Evolutionary conservation across 2,888 invertebrate species (phyloP).

Genomic region (Tolmerus cingulatus): DNA sequence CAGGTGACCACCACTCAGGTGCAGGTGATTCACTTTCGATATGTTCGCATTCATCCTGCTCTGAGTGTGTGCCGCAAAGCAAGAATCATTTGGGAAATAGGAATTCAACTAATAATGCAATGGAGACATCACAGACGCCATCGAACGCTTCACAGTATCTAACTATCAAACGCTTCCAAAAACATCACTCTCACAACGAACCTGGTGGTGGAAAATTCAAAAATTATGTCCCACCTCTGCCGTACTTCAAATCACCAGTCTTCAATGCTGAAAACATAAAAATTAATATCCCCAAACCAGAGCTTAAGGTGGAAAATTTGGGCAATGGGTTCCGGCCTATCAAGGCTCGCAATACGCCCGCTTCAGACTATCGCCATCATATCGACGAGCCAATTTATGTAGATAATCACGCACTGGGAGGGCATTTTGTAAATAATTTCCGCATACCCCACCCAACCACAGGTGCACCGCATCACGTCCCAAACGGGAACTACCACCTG

Average conservation of each 20-base stretch:
- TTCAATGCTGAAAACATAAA: conserved; percentile 62
- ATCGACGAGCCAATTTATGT: conserved; percentile 3
- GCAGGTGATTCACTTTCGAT: conserved; percentile 68
- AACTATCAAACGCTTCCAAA: conserved; percentile 45
- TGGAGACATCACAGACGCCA: conserved; percentile 20
- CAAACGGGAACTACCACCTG: background rate
- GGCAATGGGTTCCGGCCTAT: conserved; percentile 3
- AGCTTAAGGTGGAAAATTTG: conserved; percentile 47
- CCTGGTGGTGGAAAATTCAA: conserved; percentile 52
- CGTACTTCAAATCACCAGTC: conserved; percentile 60
- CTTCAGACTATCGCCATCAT: background rate
- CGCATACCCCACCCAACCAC: background rate
- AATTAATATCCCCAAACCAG: conserved; percentile 62
- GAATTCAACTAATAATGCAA: background rate
- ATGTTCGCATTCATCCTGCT: conserved; percentile 76
- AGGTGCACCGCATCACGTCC: background rate
- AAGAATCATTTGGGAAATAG: conserved; percentile 5
- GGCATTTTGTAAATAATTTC: conserved; percentile 27
- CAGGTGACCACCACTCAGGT: conserved; percentile 55
- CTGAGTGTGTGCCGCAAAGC: conserved; percentile 65
- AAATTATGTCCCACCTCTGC: conserved; percentile 62
- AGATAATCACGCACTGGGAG: background rate
- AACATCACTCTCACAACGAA: background rate
- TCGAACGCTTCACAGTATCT: conserved; percentile 28
- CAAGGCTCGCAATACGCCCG: background rate